Conservation (phyloP, 2,797 vertebrate genomes). For the Neostethus bicornis region DNA sequence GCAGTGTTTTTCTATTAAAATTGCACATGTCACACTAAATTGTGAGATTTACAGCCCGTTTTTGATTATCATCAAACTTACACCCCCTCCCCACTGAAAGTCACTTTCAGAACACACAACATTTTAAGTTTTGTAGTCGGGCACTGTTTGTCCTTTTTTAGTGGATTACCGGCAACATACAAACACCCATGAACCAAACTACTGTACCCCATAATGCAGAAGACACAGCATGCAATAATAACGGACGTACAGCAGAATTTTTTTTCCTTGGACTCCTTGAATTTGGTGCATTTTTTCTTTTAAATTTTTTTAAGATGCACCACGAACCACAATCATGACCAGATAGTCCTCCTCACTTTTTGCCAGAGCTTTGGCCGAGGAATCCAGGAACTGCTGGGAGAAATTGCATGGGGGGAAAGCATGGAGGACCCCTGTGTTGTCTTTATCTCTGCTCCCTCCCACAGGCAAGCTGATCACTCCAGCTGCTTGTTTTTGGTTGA, state of each 20-base stretch:
- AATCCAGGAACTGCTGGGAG: slow-evolving; percentile 99
- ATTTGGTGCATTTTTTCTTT: slow-evolving; percentile 66
- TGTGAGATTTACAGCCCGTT: slow-evolving; percentile 32
- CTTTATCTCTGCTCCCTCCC: slow-evolving; percentile 97
- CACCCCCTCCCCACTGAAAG: slow-evolving; percentile 38
- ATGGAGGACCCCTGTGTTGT: slow-evolving; percentile 97
- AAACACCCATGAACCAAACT: slow-evolving; percentile 72
- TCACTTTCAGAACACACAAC: slow-evolving; percentile 46
- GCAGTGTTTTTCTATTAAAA: slow-evolving; percentile 17
- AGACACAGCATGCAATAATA: slow-evolving; percentile 85
- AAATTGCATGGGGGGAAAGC: slow-evolving; percentile 99
- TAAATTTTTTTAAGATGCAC: slow-evolving; percentile 88
- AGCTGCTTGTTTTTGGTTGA: slow-evolving; percentile 99
- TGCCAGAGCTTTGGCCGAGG: slow-evolving; percentile 96
- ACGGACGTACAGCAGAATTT: slow-evolving; percentile 72
- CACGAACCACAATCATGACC: slow-evolving; percentile 99
- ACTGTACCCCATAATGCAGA: slow-evolving; percentile 91
- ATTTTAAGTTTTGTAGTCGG: slow-evolving; percentile 45
- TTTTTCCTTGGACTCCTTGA: slow-evolving; percentile 61
- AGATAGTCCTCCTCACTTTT: slow-evolving; percentile 99
- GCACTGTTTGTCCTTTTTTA: slow-evolving; percentile 66
- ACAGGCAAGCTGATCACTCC: slow-evolving; percentile 99
- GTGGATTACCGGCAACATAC: slow-evolving; percentile 74
- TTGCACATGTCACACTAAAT: slow-evolving; percentile 26
- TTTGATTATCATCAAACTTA: slow-evolving; percentile 25